A percentile compares a stretch with the other conserved stretches of the same genome.
phyloP scores from a whole-genome alignment of 2,797 vertebrate species.

The Eulemur rubriventer region DNA sequence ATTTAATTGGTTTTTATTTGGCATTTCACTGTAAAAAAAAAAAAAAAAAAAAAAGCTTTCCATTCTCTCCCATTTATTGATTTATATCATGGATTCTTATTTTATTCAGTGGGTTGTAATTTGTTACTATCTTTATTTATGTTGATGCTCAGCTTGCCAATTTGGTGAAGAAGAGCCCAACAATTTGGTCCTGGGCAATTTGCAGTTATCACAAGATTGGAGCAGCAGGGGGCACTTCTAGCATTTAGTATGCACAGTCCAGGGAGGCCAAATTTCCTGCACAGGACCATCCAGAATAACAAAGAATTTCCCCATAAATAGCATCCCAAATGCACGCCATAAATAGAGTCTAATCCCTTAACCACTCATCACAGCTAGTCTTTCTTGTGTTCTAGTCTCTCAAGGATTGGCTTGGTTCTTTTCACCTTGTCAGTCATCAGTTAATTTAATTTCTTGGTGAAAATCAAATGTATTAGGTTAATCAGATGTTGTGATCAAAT shows the following conservation, averaged over 20 bases:
- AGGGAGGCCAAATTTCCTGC: neutral
- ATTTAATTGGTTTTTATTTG: no score
- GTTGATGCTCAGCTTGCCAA: neutral
- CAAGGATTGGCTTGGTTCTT: neutral
- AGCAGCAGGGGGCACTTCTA: neutral
- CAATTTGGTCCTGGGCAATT: neutral
- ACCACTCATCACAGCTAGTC: neutral
- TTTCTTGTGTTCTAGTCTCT: neutral
- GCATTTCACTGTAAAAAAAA: no score
- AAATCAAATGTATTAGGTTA: neutral
- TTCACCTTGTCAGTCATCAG: neutral
- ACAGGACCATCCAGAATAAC: neutral
- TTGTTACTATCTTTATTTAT: neutral
- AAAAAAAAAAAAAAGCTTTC: neutral
- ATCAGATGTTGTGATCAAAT: neutral
- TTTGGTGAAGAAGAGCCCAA: neutral
- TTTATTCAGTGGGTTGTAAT: neutral
- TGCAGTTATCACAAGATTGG: neutral
- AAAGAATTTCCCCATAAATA: neutral
- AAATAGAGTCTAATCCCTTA: neutral
- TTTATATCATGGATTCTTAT: neutral
- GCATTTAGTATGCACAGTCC: neutral
- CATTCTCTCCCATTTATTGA: neutral
- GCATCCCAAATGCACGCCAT: neutral
- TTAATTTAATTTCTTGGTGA: neutral